Percentiles rank a stretch among this genome's conserved stretches.
These are phyloP conservation scores for Epirrhoe alternata DNA, from an alignment of 2,888 invertebrate species.

Conservation along the genomic window DNA sequence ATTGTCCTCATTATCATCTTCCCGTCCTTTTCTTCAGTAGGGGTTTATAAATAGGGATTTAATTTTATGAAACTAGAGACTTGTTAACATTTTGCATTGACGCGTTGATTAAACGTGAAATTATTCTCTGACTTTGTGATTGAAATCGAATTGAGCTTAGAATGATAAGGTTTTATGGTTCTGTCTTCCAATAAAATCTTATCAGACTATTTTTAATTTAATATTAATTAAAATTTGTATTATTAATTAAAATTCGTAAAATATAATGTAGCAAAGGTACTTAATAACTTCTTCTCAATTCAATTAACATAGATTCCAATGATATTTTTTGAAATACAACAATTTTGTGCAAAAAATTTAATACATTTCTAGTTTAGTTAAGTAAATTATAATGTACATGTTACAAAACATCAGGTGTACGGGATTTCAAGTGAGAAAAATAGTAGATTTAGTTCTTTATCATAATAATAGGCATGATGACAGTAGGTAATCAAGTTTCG, in stretches of 20 bases:
- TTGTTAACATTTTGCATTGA: neutral
- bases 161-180: neutral
- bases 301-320: neutral
- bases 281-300: conserved; percentile 7
- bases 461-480: too few species aligned
- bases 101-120: neutral
- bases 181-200: conserved; percentile 4
- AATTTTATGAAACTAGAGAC: neutral
- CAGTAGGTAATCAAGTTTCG: too few species aligned
- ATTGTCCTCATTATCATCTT: too few species aligned
- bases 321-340: neutral
- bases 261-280: neutral
- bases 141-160: conserved; percentile 10
- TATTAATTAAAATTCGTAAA: conserved; percentile 3
- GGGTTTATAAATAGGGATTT: too few species aligned
- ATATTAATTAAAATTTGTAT: neutral
- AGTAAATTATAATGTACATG: conserved; percentile 13
- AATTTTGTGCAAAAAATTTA: neutral
- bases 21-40: too few species aligned
- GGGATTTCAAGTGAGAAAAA: conserved; percentile 9
- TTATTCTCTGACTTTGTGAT: neutral
- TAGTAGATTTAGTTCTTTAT: conserved; percentile 14
- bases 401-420: conserved; percentile 3
- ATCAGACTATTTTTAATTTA: conserved; percentile 1
- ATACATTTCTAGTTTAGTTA: conserved; percentile 5